These are phyloP conservation scores for Emberiza fucata DNA, from an alignment of 2,113 vertebrate species.

Conservation along the genomic window DNA sequence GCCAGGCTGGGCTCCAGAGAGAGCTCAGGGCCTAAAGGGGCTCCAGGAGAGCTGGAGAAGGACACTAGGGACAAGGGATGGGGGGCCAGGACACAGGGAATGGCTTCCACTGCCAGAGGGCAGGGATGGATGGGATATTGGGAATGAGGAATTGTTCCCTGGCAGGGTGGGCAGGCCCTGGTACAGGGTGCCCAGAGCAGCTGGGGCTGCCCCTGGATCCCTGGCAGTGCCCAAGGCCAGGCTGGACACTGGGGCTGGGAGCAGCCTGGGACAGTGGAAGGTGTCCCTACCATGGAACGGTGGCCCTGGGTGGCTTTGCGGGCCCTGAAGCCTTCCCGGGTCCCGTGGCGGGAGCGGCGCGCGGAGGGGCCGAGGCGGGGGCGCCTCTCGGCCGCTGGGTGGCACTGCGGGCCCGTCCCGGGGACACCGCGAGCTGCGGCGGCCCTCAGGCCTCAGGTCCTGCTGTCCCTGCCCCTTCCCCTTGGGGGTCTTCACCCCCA, in stretches of 20 bases:
- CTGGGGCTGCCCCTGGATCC: background rate
- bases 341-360: background rate
- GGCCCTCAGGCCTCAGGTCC: background rate
- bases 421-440: background rate
- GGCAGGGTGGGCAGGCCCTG: background rate
- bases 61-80: background rate
- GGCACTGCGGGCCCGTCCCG: background rate
- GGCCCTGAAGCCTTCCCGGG: background rate
- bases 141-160: background rate
- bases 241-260: background rate
- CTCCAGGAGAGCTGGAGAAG: background rate
- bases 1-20: background rate
- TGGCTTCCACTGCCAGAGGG: background rate
- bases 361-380: background rate
- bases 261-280: rapidly evolving
- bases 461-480: too few relatives aligned
- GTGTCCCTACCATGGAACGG: background rate
- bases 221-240: background rate
- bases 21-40: background rate
- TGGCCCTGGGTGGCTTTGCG: rapidly evolving
- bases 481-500: rapidly evolving
- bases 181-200: background rate
- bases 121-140: background rate
- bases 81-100: background rate
- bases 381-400: background rate